A percentile compares a stretch with the other conserved stretches of the same genome.
These are phyloP conservation scores for Teleopsis dalmanni DNA, from an alignment of 1,140 invertebrate species.

Conservation along the genomic window DNA sequence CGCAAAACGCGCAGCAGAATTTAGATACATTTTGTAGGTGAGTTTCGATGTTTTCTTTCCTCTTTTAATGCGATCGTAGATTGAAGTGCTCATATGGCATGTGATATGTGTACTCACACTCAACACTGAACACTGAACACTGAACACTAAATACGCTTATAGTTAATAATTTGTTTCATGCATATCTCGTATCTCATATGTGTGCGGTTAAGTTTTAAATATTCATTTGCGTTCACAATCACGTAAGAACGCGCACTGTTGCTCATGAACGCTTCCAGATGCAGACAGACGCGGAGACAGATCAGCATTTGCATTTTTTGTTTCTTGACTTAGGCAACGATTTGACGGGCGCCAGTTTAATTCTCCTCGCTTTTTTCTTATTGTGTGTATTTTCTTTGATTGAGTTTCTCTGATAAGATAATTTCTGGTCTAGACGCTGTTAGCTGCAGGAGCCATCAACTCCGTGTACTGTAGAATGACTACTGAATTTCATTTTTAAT, in stretches of 20 bases:
- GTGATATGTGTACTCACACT: neutral
- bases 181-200: too few relatives aligned
- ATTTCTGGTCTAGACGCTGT: conserved; percentile 7
- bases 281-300: too few relatives aligned
- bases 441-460: conserved; percentile 3
- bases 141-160: neutral
- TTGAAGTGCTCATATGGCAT: neutral
- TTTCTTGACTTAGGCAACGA: neutral
- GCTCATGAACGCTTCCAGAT: too few relatives aligned
- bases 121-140: neutral
- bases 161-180: too few relatives aligned
- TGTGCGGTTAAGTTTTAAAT: too few relatives aligned
- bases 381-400: neutral
- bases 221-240: too few relatives aligned
- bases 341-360: conserved; percentile 2
- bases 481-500: too few relatives aligned
- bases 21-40: conserved; percentile 72
- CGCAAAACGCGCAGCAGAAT: conserved; percentile 73
- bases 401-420: conserved; percentile 1
- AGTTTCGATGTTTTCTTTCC: too few relatives aligned
- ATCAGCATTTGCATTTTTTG: neutral
- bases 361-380: neutral
- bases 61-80: neutral
- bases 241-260: too few relatives aligned
- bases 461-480: too few relatives aligned